Evolutionary conservation across 2,888 invertebrate genomes (phyloP).

Genomic region (Lamellibrachia columna): DNA sequence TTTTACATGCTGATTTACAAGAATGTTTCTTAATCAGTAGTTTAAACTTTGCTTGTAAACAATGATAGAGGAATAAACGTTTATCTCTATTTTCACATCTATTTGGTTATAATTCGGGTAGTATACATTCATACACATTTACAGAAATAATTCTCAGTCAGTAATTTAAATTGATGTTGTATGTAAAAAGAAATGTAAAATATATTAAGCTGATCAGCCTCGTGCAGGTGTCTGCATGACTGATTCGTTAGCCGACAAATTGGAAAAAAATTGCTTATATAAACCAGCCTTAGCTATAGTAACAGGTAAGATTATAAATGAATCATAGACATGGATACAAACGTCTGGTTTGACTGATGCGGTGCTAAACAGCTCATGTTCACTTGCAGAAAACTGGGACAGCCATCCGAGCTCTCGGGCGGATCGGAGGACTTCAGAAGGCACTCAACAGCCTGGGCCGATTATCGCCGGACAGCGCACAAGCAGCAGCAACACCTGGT

Average conservation of each 20-base stretch:
- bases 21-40: too few relatives aligned
- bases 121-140: neutral
- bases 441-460: constrained; percentile 19
- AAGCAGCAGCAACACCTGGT: neutral
- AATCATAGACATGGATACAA: neutral
- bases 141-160: neutral
- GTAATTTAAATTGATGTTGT: neutral
- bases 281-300: neutral
- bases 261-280: neutral
- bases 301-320: neutral
- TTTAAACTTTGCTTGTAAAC: neutral
- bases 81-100: neutral
- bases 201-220: too few relatives aligned
- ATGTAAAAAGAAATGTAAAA: too few relatives aligned
- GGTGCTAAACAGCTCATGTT: constrained; percentile 27
- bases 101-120: neutral
- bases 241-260: too few relatives aligned
- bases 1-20: too few relatives aligned
- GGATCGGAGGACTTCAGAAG: constrained; percentile 71
- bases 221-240: too few relatives aligned
- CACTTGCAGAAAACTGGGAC: constrained; percentile 81
- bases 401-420: constrained; percentile 83
- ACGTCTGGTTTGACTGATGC: constrained; percentile 19
- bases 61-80: neutral
- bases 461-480: neutral